phyloP scores from a whole-genome alignment of 2,888 invertebrate genomes.

The Meandrusa payeni region DNA sequence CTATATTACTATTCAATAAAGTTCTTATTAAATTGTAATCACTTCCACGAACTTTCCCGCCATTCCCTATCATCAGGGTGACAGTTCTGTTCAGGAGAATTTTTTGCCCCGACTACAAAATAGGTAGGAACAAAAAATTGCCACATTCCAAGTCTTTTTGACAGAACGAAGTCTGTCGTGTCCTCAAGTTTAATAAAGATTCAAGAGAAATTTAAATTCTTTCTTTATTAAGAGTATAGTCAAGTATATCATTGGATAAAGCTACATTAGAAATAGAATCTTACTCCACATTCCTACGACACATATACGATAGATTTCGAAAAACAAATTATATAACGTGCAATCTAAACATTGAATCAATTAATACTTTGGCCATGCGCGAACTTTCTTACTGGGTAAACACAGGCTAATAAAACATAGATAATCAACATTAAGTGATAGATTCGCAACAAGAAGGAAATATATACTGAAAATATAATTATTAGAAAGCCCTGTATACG shows the following conservation, averaged over 20 bases:
- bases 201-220: background rate
- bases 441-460: conserved; percentile 28
- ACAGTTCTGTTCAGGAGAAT: no score
- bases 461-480: conserved; percentile 48
- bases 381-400: conserved; percentile 42
- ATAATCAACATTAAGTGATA: conserved; percentile 53
- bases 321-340: conserved; percentile 69
- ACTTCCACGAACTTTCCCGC: no score
- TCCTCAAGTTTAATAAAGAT: background rate
- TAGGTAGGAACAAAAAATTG: no score
- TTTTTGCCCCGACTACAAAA: no score
- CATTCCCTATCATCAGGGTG: no score
- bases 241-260: no score
- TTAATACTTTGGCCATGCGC: conserved; percentile 75
- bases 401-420: conserved; percentile 54
- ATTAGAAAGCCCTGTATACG: conserved; percentile 51
- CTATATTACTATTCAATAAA: no score
- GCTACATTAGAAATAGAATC: no score
- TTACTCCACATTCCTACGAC: conserved; percentile 61
- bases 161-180: no score
- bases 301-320: conserved; percentile 62
- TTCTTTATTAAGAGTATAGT: background rate
- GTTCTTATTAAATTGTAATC: no score
- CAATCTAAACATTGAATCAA: conserved; percentile 73
- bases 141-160: no score